Evolutionary conservation across 2,113 vertebrate species (phyloP).

Genomic region (Notechis scutatus): DNA sequence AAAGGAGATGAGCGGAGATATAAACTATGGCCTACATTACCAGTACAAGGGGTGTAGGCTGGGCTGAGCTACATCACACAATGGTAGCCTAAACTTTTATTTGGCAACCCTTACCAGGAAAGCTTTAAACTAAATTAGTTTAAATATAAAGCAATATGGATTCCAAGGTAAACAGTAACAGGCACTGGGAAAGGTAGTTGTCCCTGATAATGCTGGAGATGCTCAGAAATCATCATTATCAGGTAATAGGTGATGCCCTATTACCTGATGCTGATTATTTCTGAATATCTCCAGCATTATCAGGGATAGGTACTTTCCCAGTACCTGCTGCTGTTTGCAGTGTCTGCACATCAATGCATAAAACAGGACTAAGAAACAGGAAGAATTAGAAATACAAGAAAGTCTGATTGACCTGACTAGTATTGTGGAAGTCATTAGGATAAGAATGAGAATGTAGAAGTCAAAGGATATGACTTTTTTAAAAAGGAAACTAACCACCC

Average conservation of each 20-base stretch:
- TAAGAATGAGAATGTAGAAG: background rate
- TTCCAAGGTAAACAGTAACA: background rate
- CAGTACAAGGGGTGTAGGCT: background rate
- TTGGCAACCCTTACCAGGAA: background rate
- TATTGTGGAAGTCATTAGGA: background rate
- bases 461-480: background rate
- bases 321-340: background rate
- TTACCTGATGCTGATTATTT: too few species aligned
- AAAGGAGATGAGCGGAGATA: background rate
- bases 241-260: background rate
- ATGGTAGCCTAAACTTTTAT: background rate
- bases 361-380: background rate
- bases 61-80: background rate
- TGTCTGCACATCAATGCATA: background rate
- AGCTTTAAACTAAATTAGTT: background rate
- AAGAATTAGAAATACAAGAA: background rate
- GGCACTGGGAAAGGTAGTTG: background rate
- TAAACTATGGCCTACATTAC: background rate
- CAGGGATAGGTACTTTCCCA: too few species aligned
- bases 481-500: background rate
- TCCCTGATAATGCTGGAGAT: background rate
- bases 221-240: background rate
- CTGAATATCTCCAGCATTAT: too few species aligned
- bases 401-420: background rate
- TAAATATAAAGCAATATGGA: background rate